Percentiles rank a stretch among this genome's conserved stretches.
phyloP scores from a whole-genome alignment of 2,888 invertebrate genomes.

The Hirtodrosophila duncani region DNA sequence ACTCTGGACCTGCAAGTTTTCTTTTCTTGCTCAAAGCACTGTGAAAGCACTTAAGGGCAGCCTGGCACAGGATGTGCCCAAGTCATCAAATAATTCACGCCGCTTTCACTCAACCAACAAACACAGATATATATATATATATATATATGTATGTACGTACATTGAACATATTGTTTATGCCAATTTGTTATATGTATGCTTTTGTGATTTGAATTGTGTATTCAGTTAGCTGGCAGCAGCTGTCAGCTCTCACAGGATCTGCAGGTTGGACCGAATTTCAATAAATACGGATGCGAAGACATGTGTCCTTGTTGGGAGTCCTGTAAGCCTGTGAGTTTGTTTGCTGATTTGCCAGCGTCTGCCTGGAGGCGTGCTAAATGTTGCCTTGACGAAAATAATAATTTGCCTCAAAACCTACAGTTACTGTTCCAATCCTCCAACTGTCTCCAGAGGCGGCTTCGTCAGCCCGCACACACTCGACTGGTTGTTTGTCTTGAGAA shows the following conservation, averaged over 20 bases:
- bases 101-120: constrained; percentile 19
- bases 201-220: constrained; percentile 27
- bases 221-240: constrained; percentile 43
- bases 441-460: too few relatives aligned
- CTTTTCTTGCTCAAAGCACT: constrained; percentile 8
- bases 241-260: constrained; percentile 27
- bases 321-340: constrained; percentile 40
- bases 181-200: constrained; percentile 16
- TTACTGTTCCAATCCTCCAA: too few relatives aligned
- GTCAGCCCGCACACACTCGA: too few relatives aligned
- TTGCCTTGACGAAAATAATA: constrained; percentile 66
- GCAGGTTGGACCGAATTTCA: constrained; percentile 30
- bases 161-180: constrained; percentile 25
- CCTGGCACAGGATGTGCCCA: constrained; percentile 1
- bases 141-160: constrained; percentile 16
- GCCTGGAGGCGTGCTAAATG: constrained; percentile 64
- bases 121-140: constrained; percentile 4
- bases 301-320: too few relatives aligned
- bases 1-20: too few relatives aligned
- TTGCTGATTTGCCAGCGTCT: constrained; percentile 62
- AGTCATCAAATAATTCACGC: constrained; percentile 33
- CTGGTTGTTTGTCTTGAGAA: constrained; percentile 63
- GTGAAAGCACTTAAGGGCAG: constrained; percentile 8
- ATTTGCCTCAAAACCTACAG: constrained; percentile 49
- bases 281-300: constrained; percentile 52